Base-by-base conservation (phyloP, 2,797 vertebrate species). In the Myotis pilosus region DNA sequence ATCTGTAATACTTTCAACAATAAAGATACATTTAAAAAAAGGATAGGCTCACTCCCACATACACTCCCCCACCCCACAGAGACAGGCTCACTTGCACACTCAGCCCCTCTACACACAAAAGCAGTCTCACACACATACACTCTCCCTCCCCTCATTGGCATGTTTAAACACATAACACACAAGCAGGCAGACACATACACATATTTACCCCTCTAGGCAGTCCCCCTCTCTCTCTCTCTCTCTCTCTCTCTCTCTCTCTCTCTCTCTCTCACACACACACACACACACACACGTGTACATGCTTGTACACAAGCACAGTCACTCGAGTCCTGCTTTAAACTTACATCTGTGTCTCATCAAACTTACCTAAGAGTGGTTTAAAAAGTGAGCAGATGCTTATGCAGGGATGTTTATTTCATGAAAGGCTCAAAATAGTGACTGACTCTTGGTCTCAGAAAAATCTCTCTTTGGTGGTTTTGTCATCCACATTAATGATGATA, bases 371-470 rank as follows among this genome's bases (percentile, higher is more conserved):
- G 72, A 78, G 4, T 72, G 88, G 57, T 91, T 83, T 87, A 68
- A 89, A 82, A 83, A 91, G 51, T 68, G 41, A 91, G 53, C 49
- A 89, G 57, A 60, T 30, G 51, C 62, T 69, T 75, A 30, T 74
- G 9, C 30, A 49, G 51, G 25, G 57, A 49, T n/a, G 17, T 78
- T 82, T 75, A n/a, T 78, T 89, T 91, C 62, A 71, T 36, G 69
- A 92, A 89, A 85, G 36, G 6, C 78, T 92, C 78, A 66, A 68
- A 96, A 84, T 55, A 66, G 19, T 51, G 62, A 85, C 44, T 62
- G 92, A 66, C 57, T 96, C 47, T 47, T 28, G 51, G 72, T 36
- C 86, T 90, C 68, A 75, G 55, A 86, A 87, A 51, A 74, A 11
- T 81, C 84, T 53, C 33, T 89, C 72, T 75, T 36, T 38, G 47